Conservation (phyloP, 2,888 invertebrate genomes). For the Belgica antarctica region DNA sequence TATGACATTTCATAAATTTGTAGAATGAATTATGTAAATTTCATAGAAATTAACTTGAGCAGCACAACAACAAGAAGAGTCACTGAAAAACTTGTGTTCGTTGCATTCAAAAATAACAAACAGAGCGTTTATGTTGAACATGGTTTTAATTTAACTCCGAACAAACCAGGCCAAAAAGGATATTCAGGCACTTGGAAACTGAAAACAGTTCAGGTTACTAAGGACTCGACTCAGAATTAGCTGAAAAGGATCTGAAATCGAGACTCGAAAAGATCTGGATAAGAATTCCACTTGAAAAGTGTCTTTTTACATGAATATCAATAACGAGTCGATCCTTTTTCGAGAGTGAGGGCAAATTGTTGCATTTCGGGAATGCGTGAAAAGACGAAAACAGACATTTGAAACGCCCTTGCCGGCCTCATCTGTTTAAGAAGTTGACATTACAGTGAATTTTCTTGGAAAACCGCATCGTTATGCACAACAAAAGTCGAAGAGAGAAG, state of each 20-base stretch:
- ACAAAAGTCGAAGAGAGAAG: too few relatives aligned
- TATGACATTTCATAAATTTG: slow-evolving; percentile 8
- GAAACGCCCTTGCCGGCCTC: not conserved
- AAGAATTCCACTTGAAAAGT: slow-evolving; percentile 23
- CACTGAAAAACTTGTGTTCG: too few relatives aligned
- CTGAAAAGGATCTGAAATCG: slow-evolving; percentile 11
- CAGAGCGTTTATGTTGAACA: slow-evolving; percentile 21
- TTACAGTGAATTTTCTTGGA: not conserved
- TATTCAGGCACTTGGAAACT: not conserved
- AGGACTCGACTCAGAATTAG: not conserved
- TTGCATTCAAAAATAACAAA: slow-evolving; percentile 29
- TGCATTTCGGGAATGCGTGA: slow-evolving; percentile 13
- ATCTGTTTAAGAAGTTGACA: slow-evolving; percentile 22
- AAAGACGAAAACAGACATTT: slow-evolving; percentile 1
- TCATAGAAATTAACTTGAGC: not conserved
- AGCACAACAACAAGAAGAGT: not conserved
- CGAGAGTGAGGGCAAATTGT: slow-evolving; percentile 40
- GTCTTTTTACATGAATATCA: slow-evolving; percentile 37
- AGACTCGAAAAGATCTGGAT: slow-evolving; percentile 9
- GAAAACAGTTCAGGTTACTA: not conserved
- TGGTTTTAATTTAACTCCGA: not conserved
- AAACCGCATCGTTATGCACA: slow-evolving; percentile 38
- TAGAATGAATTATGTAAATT: slow-evolving; percentile 20
- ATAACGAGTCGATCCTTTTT: slow-evolving; percentile 16
- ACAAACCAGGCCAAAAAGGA: not conserved